Evolutionary conservation across 2,797 vertebrate genomes (phyloP).

Genomic region (Danio kyathit): DNA sequence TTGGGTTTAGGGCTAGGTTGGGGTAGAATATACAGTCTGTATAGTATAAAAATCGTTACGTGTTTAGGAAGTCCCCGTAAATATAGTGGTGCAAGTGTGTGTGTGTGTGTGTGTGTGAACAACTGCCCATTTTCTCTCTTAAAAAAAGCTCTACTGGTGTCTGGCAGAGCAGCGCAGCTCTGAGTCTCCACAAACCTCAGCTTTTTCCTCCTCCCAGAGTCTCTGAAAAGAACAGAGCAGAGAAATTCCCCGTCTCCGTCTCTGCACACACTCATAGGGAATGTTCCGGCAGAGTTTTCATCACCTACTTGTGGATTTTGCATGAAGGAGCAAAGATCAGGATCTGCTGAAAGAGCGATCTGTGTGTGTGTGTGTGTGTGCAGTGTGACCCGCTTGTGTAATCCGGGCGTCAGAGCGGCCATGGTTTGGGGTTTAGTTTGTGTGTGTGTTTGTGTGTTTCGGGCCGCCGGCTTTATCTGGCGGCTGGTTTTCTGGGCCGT

Average conservation of each 20-base stretch:
- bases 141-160: conserved; percentile 33
- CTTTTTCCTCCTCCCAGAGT: conserved; percentile 51
- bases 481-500: conserved; percentile 78
- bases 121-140: conserved; percentile 11
- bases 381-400: conserved; percentile 61
- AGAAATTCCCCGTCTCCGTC: conserved; percentile 9
- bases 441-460: conserved; percentile 65
- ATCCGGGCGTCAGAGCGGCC: conserved; percentile 47
- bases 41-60: too few species aligned
- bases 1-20: too few species aligned
- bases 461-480: conserved; percentile 79
- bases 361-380: conserved; percentile 40
- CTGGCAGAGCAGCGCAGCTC: neutral
- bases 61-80: too few species aligned
- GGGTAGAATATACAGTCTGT: too few species aligned
- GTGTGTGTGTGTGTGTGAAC: conserved; percentile 19
- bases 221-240: conserved; percentile 1
- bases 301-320: conserved; percentile 45
- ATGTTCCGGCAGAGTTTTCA: conserved; percentile 19
- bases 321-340: conserved; percentile 26
- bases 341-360: conserved; percentile 51
- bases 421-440: conserved; percentile 82
- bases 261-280: conserved; percentile 23
- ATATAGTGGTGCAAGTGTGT: too few species aligned
- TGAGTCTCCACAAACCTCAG: conserved; percentile 55